Conservation (phyloP, 92 coral and sea anemone species). For the Epizoanthus rinbou region DNA sequence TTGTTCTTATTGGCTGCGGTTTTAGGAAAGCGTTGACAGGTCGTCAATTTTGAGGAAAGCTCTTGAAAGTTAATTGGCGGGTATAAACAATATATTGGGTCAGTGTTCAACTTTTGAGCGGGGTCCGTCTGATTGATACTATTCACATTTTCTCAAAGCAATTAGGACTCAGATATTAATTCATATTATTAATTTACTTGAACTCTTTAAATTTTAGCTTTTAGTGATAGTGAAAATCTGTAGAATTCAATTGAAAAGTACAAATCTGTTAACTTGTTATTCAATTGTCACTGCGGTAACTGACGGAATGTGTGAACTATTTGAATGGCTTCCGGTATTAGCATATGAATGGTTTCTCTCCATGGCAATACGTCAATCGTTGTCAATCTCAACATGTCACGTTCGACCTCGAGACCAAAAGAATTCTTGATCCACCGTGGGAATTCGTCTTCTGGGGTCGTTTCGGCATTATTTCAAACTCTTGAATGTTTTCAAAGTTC, state of each 20-base stretch:
- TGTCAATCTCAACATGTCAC: slow-evolving; percentile 54
- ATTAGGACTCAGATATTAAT: slow-evolving; percentile 9
- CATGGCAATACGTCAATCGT: slow-evolving; percentile 82
- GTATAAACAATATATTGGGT: slow-evolving; percentile 23
- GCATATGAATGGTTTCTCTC: slow-evolving; percentile 81
- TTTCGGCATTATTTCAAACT: slow-evolving; percentile 31
- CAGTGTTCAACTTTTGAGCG: too few relatives aligned
- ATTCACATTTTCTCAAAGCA: slow-evolving; percentile 26
- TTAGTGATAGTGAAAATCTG: slow-evolving; percentile 3
- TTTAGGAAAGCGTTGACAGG: slow-evolving; percentile 32
- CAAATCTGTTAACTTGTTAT: slow-evolving; percentile 33
- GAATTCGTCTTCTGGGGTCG: slow-evolving; percentile 11
- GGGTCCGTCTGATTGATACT: background rate
- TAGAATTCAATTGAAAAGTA: slow-evolving; percentile 18
- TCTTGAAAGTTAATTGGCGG: slow-evolving; percentile 38
- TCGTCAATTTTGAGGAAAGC: slow-evolving; percentile 18
- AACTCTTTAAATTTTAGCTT: background rate
- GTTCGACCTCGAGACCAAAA: slow-evolving; percentile 28
- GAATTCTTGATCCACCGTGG: slow-evolving; percentile 14
- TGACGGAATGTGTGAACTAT: slow-evolving; percentile 54
- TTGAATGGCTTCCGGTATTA: slow-evolving; percentile 75
- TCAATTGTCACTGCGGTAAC: slow-evolving; percentile 44
- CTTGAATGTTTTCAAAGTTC: slow-evolving; percentile 38
- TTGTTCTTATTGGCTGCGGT: slow-evolving; percentile 25
- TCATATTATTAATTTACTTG: background rate